phyloP scores from a whole-genome alignment of 2,113 vertebrate species.

The Mirza zaza region DNA sequence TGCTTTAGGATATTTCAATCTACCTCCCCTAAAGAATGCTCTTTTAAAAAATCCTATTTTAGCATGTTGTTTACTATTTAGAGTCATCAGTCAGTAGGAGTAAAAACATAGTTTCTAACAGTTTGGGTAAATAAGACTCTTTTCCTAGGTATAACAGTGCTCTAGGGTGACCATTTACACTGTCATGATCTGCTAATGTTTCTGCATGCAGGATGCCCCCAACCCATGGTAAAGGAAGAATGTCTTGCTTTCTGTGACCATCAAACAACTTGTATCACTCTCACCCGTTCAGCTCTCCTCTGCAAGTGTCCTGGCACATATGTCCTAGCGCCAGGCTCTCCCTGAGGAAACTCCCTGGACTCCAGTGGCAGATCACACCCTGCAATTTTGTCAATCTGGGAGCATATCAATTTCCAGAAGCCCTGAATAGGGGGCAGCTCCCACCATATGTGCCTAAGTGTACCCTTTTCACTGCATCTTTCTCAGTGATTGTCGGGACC shows the following conservation, averaged over 20 bases:
- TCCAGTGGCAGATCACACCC: slow-evolving; percentile 22
- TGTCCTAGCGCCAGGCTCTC: neutral
- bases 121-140: neutral
- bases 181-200: neutral
- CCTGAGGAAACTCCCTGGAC: neutral
- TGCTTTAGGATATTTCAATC: neutral
- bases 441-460: slow-evolving; percentile 37
- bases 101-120: neutral
- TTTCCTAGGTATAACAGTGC: neutral
- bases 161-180: neutral
- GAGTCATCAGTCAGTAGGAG: neutral
- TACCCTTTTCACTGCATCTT: neutral
- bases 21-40: neutral
- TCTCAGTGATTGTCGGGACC: slow-evolving; percentile 32
- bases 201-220: neutral
- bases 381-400: slow-evolving; percentile 60
- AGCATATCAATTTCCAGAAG: slow-evolving; percentile 69
- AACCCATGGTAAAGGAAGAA: neutral
- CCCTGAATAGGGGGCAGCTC: slow-evolving; percentile 38
- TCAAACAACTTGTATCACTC: neutral
- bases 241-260: neutral
- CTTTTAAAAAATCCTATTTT: neutral
- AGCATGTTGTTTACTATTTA: neutral
- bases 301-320: slow-evolving; percentile 14
- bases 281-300: neutral